Conservation (phyloP, 2,113 vertebrate species). For the Melanocharis versteri region DNA sequence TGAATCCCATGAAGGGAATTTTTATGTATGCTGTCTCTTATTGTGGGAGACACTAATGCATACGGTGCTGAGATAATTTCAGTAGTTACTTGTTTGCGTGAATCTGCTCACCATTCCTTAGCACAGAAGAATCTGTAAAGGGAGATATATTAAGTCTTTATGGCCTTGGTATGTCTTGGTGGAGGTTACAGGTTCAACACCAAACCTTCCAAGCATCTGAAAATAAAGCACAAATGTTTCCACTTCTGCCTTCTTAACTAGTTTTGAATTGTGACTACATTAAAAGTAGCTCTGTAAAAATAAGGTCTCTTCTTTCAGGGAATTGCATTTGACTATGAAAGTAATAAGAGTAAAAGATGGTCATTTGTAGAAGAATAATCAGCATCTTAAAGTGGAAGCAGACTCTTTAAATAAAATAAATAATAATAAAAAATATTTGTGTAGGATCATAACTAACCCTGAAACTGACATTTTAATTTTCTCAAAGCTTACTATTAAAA, state of each 20-base stretch:
- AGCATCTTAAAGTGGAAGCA: neutral
- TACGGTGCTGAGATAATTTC: neutral
- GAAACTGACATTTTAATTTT: neutral
- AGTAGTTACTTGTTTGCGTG: neutral
- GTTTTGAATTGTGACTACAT: neutral
- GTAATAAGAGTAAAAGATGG: neutral
- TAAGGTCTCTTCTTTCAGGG: neutral
- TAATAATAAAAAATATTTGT: neutral
- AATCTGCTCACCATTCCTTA: neutral
- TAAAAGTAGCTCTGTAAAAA: neutral
- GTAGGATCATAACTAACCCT: neutral
- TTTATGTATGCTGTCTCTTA: neutral
- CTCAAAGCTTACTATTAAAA: neutral
- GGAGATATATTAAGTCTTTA: neutral
- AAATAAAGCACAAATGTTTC: neutral
- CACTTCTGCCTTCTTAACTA: neutral
- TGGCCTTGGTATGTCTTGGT: neutral
- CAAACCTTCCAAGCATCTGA: neutral
- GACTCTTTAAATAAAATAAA: neutral
- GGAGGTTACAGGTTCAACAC: neutral
- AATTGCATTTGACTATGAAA: neutral
- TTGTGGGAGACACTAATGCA: neutral
- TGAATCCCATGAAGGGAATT: neutral
- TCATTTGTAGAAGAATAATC: neutral
- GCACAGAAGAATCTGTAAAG: neutral